Base-by-base conservation (phyloP, 2,888 invertebrate species). In the Hylaea fasciaria region DNA sequence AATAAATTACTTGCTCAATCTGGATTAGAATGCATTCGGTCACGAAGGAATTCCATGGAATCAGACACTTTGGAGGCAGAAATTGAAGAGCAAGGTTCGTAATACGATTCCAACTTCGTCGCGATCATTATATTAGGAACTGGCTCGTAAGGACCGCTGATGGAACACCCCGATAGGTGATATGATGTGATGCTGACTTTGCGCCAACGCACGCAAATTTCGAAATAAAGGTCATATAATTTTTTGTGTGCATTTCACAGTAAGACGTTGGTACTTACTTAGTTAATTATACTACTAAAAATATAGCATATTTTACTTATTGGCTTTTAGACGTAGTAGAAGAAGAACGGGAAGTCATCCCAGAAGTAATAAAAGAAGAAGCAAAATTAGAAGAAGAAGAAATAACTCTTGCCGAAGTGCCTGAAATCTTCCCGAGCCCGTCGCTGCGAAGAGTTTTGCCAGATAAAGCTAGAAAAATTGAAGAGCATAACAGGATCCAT, bases 401-500 rank as follows among this genome's bases (percentile, higher is more conserved):
- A 57, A 74, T 76, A 62, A 8, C 48, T 1, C 2, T 16, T 3
- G 32, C 60, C 37, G 82, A 82, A 69, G 53, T 60, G 8, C 80
- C 83, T 11, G 68, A 73, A 11, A 67, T 87, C 5, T 91, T 91
- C 57, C 91, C 91, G 0, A 74, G 86, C 0, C 87, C 88, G 0
- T 91, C 91, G 0, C 66, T 91, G 0, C 76, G 91, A 0, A 73
- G 66, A 8, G 46, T 86, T 0, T 28, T 90, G n/a, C 79, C 90
- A 0, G 90, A 91, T 0, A 74, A 71, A 29, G 51, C 80, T 0
- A 74, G 91, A 40, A 69, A 69, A 13, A 80, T 87, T 0, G 82
- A 89, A 63, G 77, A 77, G 0, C 75, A 82, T 0, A 91, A 91
- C 49, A 72, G 82, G 5, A 80, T 91, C 0, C 82, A 89, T 46